phyloP scores from a whole-genome alignment of 1,140 invertebrate genomes.

The Cydia amplana region DNA sequence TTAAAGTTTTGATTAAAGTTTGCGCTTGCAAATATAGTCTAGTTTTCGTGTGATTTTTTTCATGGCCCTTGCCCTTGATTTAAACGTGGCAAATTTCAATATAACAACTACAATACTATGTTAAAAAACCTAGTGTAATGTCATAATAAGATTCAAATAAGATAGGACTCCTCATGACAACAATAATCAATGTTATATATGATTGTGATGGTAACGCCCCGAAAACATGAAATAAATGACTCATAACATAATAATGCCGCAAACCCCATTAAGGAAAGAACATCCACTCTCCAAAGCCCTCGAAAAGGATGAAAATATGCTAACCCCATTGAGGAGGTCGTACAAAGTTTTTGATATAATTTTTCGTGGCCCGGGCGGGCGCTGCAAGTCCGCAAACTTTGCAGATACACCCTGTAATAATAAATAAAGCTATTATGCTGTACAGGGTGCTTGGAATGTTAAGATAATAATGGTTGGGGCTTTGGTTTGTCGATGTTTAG shows the following conservation, averaged over 20 bases:
- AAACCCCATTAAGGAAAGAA: not conserved
- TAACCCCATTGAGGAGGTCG: slow-evolving; percentile 7
- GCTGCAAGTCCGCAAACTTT: slow-evolving; percentile 11
- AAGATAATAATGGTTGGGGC: not conserved
- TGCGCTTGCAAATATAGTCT: no score
- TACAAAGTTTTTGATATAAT: slow-evolving; percentile 21
- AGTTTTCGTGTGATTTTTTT: no score
- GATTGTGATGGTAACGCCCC: not conserved
- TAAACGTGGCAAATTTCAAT: no score
- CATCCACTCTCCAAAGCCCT: not conserved
- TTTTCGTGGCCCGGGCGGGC: slow-evolving; percentile 3
- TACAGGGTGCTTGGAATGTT: not conserved
- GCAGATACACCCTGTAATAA: slow-evolving; percentile 9
- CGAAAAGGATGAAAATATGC: not conserved
- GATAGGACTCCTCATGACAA: no score
- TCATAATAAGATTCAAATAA: no score
- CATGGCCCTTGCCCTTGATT: no score
- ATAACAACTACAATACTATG: no score
- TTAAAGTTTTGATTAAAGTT: no score
- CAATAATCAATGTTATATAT: no score
- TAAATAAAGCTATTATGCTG: slow-evolving; percentile 23
- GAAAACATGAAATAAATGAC: not conserved
- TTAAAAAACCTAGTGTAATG: no score
- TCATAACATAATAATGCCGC: not conserved
- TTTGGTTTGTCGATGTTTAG: not conserved